Base-by-base conservation (phyloP, 2,797 vertebrate genomes). In the Syngnathus acus region DNA sequence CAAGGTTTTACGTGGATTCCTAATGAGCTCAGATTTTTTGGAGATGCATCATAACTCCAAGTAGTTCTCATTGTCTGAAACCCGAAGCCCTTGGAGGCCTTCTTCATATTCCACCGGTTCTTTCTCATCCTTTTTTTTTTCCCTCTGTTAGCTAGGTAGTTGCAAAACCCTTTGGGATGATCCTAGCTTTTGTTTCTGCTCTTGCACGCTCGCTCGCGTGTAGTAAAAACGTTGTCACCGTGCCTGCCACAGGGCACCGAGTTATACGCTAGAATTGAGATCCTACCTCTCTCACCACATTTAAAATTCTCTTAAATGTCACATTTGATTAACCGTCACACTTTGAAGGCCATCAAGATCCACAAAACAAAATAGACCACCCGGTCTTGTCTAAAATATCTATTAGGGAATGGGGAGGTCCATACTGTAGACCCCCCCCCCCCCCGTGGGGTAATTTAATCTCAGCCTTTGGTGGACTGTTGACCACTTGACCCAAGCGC, bases 381-480 rank as follows among this genome's bases (percentile, higher is more conserved):
- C 64, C 65, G 68, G 67, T 62, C 64, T 51, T 72, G 61, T 76
- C 8, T 1, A n/a, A 78, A 66, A 68, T 74, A 63, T 77, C 53
- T 37, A 43, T 71, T 73, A 76, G 38, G 42, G 32, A 65, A 26
- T 66, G 54, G 50, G 54, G 62, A 23, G 43, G 73, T 65, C 53
- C 55, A 68, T 65, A 68, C 68, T 69, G 55, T 70, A 66, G 72
- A 68, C 82, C 67, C 57, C 65, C 69, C 60, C 74, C 70, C 57
- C 80, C 81, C 80, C 83, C 68, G 54, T 71, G 77, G 82, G 71
- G 85, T 90, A 87, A 91, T 92, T 88, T 88, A 90, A 92, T 92
- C 86, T 83, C 68, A 67, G 66, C 55, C 47, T 81, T 86, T 78
- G 82, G 74, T 86, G 84, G 86, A 57, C 75, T 58, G 78, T 77